Conservation (phyloP, 2,113 vertebrate species). For the Amblyopsis rosae region DNA sequence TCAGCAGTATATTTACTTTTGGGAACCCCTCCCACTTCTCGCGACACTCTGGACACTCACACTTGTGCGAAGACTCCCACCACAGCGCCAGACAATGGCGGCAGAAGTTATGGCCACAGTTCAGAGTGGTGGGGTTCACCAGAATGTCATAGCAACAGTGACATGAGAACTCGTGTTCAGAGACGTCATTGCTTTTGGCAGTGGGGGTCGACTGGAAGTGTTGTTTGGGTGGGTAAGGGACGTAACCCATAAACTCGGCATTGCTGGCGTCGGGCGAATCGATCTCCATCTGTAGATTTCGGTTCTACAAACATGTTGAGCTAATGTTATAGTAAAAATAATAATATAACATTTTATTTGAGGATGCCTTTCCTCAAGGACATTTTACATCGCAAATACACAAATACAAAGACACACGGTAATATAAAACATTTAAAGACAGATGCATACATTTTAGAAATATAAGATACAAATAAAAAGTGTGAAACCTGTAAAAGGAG, state of each 20-base stretch:
- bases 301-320: slow-evolving; percentile 10
- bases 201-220: slow-evolving; percentile 4
- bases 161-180: slow-evolving; percentile 86
- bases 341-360: too few relatives aligned
- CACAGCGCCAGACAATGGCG: slow-evolving; percentile 92
- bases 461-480: too few relatives aligned
- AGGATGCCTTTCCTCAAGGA: too few relatives aligned
- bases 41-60: slow-evolving; percentile 91
- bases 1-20: slow-evolving; percentile 92
- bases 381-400: too few relatives aligned
- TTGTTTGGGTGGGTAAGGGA: background rate
- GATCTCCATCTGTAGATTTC: slow-evolving; percentile 49
- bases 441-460: too few relatives aligned
- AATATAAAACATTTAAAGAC: too few relatives aligned
- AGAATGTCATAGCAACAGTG: slow-evolving; percentile 94
- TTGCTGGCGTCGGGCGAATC: slow-evolving; percentile 10
- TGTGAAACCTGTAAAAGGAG: too few relatives aligned
- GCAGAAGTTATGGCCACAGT: slow-evolving; percentile 96
- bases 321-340: background rate
- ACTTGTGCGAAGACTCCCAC: slow-evolving; percentile 91
- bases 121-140: slow-evolving; percentile 91
- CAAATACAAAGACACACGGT: too few relatives aligned
- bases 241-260: slow-evolving; percentile 12
- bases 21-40: slow-evolving; percentile 96
- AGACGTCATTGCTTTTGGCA: slow-evolving; percentile 61